Evolutionary conservation across 1,140 invertebrate genomes (phyloP), one percentile per base, ranked within the genome.

Genomic region (Brachionus plicatilis): DNA sequence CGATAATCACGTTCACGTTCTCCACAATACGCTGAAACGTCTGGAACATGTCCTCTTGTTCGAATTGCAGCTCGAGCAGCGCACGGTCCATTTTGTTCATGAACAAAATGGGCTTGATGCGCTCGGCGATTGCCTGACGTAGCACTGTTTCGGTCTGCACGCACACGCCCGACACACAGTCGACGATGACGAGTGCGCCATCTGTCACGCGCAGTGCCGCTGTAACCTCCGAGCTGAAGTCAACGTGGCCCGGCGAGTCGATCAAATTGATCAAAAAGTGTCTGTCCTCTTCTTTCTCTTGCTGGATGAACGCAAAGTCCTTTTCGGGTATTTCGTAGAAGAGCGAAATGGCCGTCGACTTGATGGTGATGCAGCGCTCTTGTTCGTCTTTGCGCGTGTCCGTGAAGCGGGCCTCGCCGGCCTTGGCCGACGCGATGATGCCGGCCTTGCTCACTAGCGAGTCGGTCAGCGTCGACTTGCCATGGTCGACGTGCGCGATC

Each of bases 21-120:
- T 99, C 98, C 87, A 99, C 96, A 90, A 98, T 99, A 92, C 97
- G 94, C 91, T 98, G 96, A 93, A 99, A 99, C 88, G 96, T 98
- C 91, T 99, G 97, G 91, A 97, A 99, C 20, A 99, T 91, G 90
- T 98, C 96, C 92, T 99, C 98, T 17, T 84, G 78, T 72, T 95
- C 96, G 86, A 98, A 91, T 89, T 99, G 96, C 87, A 99, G 91
- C 90, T 98, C 96, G 1, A 98, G 91, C 50, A 99, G 92, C 87
- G 96, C 97, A 87, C 96, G 94, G 91, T 99, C 97, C 97, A 99
- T 98, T 91, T 99, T 99, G 94, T 99, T 99, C 96, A 99, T 98
- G 93, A 99, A 99, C 85, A 99, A 92, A 87, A 99, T 95, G 79
- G 97, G 97, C 93, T 98, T 98, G 88, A 99, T 99, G 89, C 97